Percentiles rank a stretch among this genome's conserved stretches.
Conservation (phyloP, 2,797 vertebrate species). For the Orestias chungarensis region DNA sequence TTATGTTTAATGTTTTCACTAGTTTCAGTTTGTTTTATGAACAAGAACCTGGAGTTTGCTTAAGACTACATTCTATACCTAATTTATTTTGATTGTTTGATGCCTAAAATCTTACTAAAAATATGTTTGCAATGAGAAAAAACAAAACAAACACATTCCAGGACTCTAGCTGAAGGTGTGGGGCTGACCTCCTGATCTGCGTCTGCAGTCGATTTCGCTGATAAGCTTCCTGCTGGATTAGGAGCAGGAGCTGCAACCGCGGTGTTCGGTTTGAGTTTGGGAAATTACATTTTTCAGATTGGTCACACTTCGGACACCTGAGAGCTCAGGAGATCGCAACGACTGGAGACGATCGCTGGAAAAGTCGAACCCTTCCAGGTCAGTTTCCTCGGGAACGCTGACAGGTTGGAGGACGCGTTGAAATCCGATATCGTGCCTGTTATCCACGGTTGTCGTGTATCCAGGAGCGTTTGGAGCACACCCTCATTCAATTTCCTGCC, state of each 20-base stretch:
- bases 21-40: neutral
- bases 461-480: conserved; percentile 15
- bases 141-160: conserved; percentile 6
- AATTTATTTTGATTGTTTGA: conserved; percentile 2
- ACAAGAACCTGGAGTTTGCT: neutral
- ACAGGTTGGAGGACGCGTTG: conserved; percentile 23
- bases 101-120: conserved; percentile 10
- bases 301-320: neutral
- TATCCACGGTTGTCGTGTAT: conserved; percentile 8
- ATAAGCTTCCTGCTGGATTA: neutral
- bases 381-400: neutral
- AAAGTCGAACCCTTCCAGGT: neutral
- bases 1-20: conserved; percentile 1
- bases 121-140: neutral
- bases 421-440: conserved; percentile 7
- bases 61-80: neutral
- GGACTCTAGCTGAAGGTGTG: neutral
- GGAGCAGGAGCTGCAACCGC: neutral
- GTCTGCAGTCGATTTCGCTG: neutral
- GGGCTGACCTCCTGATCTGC: conserved; percentile 4
- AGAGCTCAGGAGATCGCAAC: neutral
- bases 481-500: conserved; percentile 6
- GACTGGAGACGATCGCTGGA: neutral
- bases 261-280: neutral
- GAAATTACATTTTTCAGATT: conserved; percentile 2